Percentiles rank a stretch among this genome's conserved stretches.
These are phyloP conservation scores for Eupithecia centaureata DNA, from an alignment of 2,888 invertebrate species.

Conservation along the genomic window DNA sequence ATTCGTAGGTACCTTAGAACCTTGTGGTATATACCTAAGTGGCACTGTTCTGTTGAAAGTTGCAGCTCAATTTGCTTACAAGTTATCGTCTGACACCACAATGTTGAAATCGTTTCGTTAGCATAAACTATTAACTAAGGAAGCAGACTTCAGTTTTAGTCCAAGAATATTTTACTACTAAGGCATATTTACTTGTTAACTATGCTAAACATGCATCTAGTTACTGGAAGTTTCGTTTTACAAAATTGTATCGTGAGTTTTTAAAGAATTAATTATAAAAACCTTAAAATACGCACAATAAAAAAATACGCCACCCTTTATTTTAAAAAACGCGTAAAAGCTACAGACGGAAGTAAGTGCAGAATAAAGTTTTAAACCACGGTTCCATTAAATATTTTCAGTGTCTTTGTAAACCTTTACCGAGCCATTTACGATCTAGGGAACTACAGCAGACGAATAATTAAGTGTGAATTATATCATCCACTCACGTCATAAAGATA, in stretches of 20 bases:
- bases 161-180: not conserved
- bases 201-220: not conserved
- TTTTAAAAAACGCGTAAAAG: too few relatives aligned
- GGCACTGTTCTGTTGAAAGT: not conserved
- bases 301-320: too few relatives aligned
- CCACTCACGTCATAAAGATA: constrained; percentile 21
- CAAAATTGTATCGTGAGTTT: not conserved
- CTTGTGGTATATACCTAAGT: not conserved
- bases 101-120: constrained; percentile 23
- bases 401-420: not conserved
- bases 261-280: too few relatives aligned
- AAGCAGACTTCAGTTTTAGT: constrained; percentile 10
- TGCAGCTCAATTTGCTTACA: constrained; percentile 20
- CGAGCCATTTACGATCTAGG: constrained; percentile 12
- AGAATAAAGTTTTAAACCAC: not conserved
- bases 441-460: constrained; percentile 8
- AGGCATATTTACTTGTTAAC: not conserved
- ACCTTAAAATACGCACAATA: too few relatives aligned
- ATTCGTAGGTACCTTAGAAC: not conserved
- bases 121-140: constrained; percentile 18
- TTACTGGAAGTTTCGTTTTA: not conserved
- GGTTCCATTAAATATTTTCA: not conserved
- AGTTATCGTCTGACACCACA: constrained; percentile 13
- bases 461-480: constrained; percentile 17
- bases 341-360: too few relatives aligned